Conservation (phyloP, 2,797 vertebrate genomes). For the Enteromius trimaculatus region DNA sequence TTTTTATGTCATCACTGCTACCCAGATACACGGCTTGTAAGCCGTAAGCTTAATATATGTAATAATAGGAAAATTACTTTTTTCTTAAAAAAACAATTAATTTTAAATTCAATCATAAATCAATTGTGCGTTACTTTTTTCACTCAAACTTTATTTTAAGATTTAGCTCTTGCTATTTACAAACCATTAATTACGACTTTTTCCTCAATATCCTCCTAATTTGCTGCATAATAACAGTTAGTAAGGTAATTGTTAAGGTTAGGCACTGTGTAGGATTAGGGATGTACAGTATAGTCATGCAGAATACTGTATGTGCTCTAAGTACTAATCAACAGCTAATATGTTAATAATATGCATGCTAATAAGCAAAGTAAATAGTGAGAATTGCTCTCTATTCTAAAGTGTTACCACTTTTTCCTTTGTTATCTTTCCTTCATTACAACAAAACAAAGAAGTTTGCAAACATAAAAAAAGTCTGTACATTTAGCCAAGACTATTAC, state of each 20-base stretch:
- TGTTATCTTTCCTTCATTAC: neutral
- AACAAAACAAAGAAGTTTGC: neutral
- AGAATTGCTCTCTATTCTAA: too few species aligned
- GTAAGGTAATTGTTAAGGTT: neutral
- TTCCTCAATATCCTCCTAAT: neutral
- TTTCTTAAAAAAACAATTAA: neutral
- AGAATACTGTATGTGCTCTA: neutral
- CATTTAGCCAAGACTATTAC: neutral
- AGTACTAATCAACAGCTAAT: neutral
- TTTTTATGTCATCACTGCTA: neutral
- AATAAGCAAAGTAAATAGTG: neutral
- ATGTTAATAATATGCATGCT: neutral
- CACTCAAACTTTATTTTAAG: neutral
- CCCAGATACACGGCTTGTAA: neutral
- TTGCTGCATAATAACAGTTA: neutral
- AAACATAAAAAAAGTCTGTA: neutral
- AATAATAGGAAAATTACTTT: neutral
- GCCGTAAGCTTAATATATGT: neutral
- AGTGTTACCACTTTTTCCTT: neutral
- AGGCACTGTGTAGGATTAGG: neutral
- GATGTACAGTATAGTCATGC: neutral
- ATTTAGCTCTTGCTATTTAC: neutral
- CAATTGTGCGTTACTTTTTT: neutral
- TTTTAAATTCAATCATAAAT: neutral
- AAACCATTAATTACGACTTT: neutral